Conservation (phyloP, 2,113 vertebrate genomes). For the Spheniscus mendiculus region DNA sequence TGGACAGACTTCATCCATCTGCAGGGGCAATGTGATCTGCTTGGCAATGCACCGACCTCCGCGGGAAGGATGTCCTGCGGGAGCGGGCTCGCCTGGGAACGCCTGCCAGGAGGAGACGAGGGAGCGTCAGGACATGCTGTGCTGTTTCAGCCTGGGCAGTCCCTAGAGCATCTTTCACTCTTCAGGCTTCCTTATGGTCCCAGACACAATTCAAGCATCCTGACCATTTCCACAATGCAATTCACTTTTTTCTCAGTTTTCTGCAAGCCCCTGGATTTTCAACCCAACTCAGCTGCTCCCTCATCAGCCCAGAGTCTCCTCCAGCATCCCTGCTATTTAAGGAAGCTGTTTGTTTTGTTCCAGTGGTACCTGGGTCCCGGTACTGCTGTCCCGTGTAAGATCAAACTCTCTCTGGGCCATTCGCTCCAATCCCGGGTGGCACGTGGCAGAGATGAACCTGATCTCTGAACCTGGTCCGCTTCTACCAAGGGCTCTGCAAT, state of each 20-base stretch:
- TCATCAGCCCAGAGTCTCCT: not conserved
- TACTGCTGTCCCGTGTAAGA: not conserved
- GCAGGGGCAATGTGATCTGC: not conserved
- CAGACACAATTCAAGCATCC: not conserved
- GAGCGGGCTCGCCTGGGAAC: not conserved
- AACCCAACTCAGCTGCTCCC: not conserved
- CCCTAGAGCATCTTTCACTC: not conserved
- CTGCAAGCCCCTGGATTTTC: not conserved
- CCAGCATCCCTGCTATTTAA: not conserved
- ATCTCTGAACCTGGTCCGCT: not conserved
- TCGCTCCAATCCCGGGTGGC: not conserved
- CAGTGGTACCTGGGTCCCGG: not conserved
- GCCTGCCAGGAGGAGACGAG: not conserved
- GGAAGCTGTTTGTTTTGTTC: not conserved
- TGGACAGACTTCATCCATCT: not conserved
- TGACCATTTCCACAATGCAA: not conserved
- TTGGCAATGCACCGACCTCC: too few species aligned
- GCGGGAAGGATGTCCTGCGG: not conserved
- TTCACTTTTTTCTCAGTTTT: not conserved
- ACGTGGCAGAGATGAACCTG: not conserved
- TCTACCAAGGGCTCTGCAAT: not conserved
- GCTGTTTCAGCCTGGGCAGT: not conserved
- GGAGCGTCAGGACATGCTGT: fast-evolving
- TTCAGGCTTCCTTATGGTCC: not conserved
- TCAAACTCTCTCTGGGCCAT: not conserved